Base-by-base conservation (phyloP, 1,140 invertebrate genomes). In the Drosophila triauraria region DNA sequence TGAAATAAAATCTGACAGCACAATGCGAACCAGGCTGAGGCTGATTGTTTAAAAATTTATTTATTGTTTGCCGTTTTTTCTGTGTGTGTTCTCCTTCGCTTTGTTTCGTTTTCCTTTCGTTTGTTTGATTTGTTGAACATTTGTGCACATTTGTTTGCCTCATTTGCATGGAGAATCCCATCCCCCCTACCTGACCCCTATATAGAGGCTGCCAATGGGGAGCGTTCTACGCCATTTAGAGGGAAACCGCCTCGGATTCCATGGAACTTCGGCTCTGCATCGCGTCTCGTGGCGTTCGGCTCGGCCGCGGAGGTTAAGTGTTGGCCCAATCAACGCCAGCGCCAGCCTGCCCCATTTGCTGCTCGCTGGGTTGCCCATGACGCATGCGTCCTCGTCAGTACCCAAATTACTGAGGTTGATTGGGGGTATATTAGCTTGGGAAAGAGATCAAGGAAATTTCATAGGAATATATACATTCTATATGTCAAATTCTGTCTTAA, bases 71-170 rank as follows among this genome's bases (percentile, higher is more conserved):
- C 47, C 64, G 57, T 81, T 77, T 43, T 38, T 23, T 32, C 12
- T 30, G 23, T 47, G 20, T 20, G n/a, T 35, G 38, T 43, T 68
- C 62, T 53, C 40, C 64, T 32, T 17, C 13, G 47, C 15, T 54
- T 40, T 40, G 53, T 56, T 56, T 54, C 32, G 51, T 38, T 54
- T 54, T 54, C 51, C 15, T 35, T 54, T 27, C 58, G 60, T 60
- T 82, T 69, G 43, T 82, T 50, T 60, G 65, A 76, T 77, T 56
- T 80, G 57, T 71, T 74, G 47, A 88, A 78, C 84, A 80, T 87
- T 88, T 78, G 84, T 70, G 84, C 80, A 84, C 83, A 87, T 87
- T 88, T 87, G 83, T 76, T 67, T 68, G 78, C 48, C 80, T 77
- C 80, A 86, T 87, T 87, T 78, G 85, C 85, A 82, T 87, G 74